Conservation (phyloP, 2,797 vertebrate genomes). For the Sebastes steindachneri region DNA sequence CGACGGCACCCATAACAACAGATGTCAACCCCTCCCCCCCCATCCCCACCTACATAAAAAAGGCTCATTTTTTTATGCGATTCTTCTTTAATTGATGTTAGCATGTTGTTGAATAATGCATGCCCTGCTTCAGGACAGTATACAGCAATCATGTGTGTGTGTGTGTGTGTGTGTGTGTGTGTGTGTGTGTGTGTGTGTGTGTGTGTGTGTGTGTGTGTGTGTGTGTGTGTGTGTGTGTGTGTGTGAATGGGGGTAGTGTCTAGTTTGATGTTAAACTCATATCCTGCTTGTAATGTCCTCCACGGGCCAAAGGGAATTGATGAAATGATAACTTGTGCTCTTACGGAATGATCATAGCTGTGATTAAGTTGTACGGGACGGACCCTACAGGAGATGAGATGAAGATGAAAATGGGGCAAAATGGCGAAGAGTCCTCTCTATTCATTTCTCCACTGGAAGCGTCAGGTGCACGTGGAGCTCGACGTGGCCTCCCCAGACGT, state of each 20-base stretch:
- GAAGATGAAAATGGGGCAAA: slow-evolving; percentile 32
- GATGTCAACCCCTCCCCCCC: slow-evolving; percentile 56
- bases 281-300: slow-evolving; percentile 41
- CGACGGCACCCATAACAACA: slow-evolving; percentile 63
- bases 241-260: slow-evolving; percentile 1
- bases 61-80: slow-evolving; percentile 22
- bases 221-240: not conserved
- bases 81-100: slow-evolving; percentile 62
- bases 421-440: slow-evolving; percentile 4
- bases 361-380: slow-evolving; percentile 51
- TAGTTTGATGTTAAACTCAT: slow-evolving; percentile 47
- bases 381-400: slow-evolving; percentile 35
- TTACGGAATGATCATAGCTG: slow-evolving; percentile 48
- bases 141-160: slow-evolving; percentile 10
- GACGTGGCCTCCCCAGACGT: slow-evolving; percentile 56
- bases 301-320: slow-evolving; percentile 42
- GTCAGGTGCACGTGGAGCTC: slow-evolving; percentile 11
- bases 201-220: slow-evolving; percentile 9
- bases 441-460: slow-evolving; percentile 27
- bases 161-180: not conserved
- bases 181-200: slow-evolving; percentile 10
- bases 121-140: slow-evolving; percentile 19
- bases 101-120: slow-evolving; percentile 67
- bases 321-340: slow-evolving; percentile 56
- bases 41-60: slow-evolving; percentile 3